Conservation (phyloP, 1,140 invertebrate species). For the Anastrepha obliqua region DNA sequence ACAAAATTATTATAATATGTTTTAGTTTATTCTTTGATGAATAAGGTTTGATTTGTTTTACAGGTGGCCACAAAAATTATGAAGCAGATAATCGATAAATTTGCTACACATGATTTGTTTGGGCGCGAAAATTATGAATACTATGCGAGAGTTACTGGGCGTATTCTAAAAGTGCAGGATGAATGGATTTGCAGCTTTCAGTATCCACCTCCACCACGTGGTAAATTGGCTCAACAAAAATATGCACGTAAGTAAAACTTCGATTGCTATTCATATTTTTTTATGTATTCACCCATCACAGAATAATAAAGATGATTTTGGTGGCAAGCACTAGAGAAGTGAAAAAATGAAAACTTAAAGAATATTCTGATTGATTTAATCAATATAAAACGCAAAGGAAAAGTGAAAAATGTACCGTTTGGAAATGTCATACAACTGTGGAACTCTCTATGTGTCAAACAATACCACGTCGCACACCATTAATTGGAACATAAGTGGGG, state of each 20-base stretch:
- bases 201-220: constrained; percentile 86
- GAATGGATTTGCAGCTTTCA: constrained; percentile 96
- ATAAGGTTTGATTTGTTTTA: neutral
- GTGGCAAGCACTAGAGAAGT: too few relatives aligned
- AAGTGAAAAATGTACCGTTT: neutral
- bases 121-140: constrained; percentile 97
- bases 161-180: constrained; percentile 92
- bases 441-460: too few relatives aligned
- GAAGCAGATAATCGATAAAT: constrained; percentile 97
- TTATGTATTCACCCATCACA: too few relatives aligned
- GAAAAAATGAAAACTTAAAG: too few relatives aligned
- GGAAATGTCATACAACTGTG: too few relatives aligned
- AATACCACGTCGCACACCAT: too few relatives aligned
- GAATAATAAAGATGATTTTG: too few relatives aligned
- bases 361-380: too few relatives aligned
- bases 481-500: too few relatives aligned
- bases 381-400: neutral
- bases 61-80: constrained; percentile 94
- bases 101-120: constrained; percentile 95
- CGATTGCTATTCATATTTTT: neutral
- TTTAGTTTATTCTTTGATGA: neutral
- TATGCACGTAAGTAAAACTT: constrained; percentile 81
- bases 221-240: constrained; percentile 73
- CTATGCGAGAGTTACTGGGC: constrained; percentile 95
- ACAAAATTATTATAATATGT: too few relatives aligned